A percentile compares a stretch with the other conserved stretches of the same genome.
Conservation (phyloP, 2,888 invertebrate genomes). For the Eilema caniola region DNA sequence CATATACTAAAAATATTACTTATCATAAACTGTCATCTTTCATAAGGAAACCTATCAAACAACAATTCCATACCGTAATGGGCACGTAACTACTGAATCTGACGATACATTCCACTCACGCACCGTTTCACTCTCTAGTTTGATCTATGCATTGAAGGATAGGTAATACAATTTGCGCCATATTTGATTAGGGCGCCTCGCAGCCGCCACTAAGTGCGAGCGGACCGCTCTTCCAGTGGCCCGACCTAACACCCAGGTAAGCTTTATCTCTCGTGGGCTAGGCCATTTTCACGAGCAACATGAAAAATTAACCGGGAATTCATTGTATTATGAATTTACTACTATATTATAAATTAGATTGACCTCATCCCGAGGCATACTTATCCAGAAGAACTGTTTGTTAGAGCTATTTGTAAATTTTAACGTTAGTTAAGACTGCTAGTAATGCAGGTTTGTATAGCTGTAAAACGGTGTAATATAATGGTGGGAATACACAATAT, state of each 20-base stretch:
- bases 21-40: background rate
- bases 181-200: constrained; percentile 47
- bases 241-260: constrained; percentile 51
- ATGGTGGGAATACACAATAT: constrained; percentile 23
- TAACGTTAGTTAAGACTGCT: constrained; percentile 56
- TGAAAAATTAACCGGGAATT: constrained; percentile 66
- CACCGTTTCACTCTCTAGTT: constrained; percentile 42
- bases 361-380: constrained; percentile 60
- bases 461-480: constrained; percentile 51
- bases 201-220: constrained; percentile 44
- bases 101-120: constrained; percentile 34
- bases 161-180: constrained; percentile 49
- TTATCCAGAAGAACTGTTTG: constrained; percentile 63
- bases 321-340: constrained; percentile 74
- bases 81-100: constrained; percentile 14
- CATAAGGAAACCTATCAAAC: background rate
- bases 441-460: constrained; percentile 48
- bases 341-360: constrained; percentile 72
- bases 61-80: background rate
- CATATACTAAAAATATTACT: background rate
- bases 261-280: constrained; percentile 60
- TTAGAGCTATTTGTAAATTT: constrained; percentile 66
- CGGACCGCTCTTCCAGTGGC: constrained; percentile 31
- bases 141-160: constrained; percentile 52
- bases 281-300: constrained; percentile 62